phyloP scores from a whole-genome alignment of 2,888 invertebrate species.

The Himalopsyche tibetana region DNA sequence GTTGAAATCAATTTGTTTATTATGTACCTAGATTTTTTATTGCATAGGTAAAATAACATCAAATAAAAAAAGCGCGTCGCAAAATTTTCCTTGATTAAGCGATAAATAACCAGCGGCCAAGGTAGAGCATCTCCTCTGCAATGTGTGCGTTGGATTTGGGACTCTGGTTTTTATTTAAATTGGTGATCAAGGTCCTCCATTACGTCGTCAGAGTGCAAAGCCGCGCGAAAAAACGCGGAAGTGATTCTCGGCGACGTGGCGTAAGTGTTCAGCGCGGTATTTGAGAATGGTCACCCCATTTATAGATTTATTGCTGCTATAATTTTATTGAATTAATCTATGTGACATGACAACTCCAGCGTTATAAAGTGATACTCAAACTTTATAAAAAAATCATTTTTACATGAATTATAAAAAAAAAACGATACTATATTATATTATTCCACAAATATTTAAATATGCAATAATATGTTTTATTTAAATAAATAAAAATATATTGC shows the following conservation, averaged over 20 bases:
- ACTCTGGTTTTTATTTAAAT: not conserved
- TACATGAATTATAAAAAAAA: no score
- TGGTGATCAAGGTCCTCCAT: not conserved
- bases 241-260: not conserved
- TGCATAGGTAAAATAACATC: not conserved
- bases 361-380: no score
- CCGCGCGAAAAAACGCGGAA: not conserved
- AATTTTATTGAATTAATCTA: slow-evolving; percentile 2
- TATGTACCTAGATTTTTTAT: not conserved
- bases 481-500: no score
- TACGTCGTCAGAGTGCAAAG: not conserved
- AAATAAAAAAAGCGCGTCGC: not conserved
- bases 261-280: not conserved
- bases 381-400: no score
- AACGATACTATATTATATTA: no score
- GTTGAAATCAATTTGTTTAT: not conserved
- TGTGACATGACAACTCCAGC: no score
- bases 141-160: not conserved
- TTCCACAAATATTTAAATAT: no score
- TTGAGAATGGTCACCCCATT: not conserved
- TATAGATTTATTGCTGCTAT: not conserved
- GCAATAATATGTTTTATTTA: no score
- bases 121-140: not conserved
- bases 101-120: not conserved
- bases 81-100: slow-evolving; percentile 3